Conservation (phyloP, 2,113 vertebrate genomes). For the Strigops habroptila region DNA sequence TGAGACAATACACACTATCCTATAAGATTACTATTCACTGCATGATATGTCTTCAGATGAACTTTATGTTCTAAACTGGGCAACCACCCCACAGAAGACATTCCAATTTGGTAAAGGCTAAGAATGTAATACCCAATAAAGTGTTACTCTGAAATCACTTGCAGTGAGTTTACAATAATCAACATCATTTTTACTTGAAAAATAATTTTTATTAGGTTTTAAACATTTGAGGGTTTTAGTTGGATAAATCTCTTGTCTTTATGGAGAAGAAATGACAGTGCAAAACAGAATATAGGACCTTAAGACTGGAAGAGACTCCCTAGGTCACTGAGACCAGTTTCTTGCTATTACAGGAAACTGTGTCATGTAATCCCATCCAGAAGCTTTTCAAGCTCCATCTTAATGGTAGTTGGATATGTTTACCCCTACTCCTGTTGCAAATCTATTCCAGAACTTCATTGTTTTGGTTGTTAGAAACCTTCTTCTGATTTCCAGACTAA, state of each 20-base stretch:
- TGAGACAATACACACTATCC: neutral
- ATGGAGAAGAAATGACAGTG: neutral
- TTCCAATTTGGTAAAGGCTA: neutral
- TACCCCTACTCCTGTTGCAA: constrained; percentile 7
- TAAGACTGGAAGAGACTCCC: neutral
- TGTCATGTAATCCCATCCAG: constrained; percentile 51
- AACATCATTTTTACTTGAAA: neutral
- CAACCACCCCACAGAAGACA: neutral
- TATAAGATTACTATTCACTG: neutral
- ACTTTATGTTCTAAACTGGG: neutral
- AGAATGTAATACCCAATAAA: neutral
- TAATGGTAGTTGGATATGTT: constrained; percentile 42
- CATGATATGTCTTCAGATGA: neutral
- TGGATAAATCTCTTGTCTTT: neutral
- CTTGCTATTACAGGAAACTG: constrained; percentile 58
- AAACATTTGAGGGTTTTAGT: neutral
- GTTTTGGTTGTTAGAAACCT: constrained; percentile 14
- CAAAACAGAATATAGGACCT: neutral
- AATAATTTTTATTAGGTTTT: neutral
- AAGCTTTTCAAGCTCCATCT: constrained; percentile 18
- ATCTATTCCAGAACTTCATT: constrained; percentile 39
- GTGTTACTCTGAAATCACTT: neutral
- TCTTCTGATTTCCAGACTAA: constrained; percentile 10
- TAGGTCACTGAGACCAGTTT: constrained; percentile 13
- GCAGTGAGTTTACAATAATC: neutral